Conservation (phyloP, 2,888 invertebrate genomes). For the Hydropsyche betteni region DNA sequence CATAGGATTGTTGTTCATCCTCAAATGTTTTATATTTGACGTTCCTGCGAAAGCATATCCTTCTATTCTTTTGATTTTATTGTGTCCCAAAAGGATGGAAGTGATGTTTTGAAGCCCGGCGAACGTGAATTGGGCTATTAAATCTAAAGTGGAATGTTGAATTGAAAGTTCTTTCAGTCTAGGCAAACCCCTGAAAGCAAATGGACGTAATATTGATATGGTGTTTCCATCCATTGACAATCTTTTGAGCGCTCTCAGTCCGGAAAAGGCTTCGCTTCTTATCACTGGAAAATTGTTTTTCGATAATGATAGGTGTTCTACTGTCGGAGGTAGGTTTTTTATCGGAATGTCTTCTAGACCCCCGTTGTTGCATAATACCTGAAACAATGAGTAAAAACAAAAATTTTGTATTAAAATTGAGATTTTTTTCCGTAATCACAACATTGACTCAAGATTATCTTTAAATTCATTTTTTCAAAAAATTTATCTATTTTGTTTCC, state of each 20-base stretch:
- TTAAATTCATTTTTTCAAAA: neutral
- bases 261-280: slow-evolving; percentile 83
- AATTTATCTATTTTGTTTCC: neutral
- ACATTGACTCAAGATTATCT: neutral
- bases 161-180: slow-evolving; percentile 84
- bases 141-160: slow-evolving; percentile 83
- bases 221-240: slow-evolving; percentile 90
- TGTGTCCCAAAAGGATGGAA: slow-evolving; percentile 75
- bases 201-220: slow-evolving; percentile 81
- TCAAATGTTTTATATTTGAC: slow-evolving; percentile 81
- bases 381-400: slow-evolving; percentile 54
- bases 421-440: neutral
- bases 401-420: slow-evolving; percentile 15
- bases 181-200: slow-evolving; percentile 85
- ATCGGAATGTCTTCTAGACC: slow-evolving; percentile 82
- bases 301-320: slow-evolving; percentile 86
- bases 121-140: slow-evolving; percentile 85
- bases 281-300: slow-evolving; percentile 85
- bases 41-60: slow-evolving; percentile 89
- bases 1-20: slow-evolving; percentile 85
- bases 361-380: slow-evolving; percentile 91
- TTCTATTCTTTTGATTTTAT: slow-evolving; percentile 75
- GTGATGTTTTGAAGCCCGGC: slow-evolving; percentile 84
- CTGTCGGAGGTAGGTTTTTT: slow-evolving; percentile 75
- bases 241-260: slow-evolving; percentile 79